Evolutionary conservation across 2,888 invertebrate genomes (phyloP).

Genomic region (Papilio protenor): DNA sequence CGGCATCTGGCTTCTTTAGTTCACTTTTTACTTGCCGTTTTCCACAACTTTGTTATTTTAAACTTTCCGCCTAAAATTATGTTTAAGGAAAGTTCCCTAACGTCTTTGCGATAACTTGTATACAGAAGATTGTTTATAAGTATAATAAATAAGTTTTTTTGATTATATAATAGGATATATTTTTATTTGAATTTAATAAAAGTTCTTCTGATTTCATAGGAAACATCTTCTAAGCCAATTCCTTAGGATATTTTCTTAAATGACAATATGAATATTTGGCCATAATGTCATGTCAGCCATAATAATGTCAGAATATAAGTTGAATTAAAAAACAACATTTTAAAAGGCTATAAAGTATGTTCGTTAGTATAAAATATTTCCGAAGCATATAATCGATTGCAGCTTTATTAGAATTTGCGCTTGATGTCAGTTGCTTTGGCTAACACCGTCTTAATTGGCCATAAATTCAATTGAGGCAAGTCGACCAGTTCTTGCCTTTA

Average conservation of each 20-base stretch:
- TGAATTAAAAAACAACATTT: not conserved
- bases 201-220: not conserved
- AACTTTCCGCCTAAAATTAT: constrained; percentile 67
- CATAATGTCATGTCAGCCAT: not conserved
- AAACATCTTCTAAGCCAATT: too few species aligned
- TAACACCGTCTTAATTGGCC: constrained; percentile 82
- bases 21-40: constrained; percentile 73
- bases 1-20: constrained; percentile 79
- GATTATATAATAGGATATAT: not conserved
- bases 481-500: constrained; percentile 68
- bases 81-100: constrained; percentile 52
- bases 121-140: not conserved
- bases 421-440: constrained; percentile 78
- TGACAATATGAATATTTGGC: not conserved
- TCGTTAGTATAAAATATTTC: constrained; percentile 42
- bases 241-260: too few species aligned
- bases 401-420: constrained; percentile 59
- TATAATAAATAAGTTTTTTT: not conserved
- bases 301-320: not conserved
- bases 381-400: constrained; percentile 34
- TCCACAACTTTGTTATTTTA: constrained; percentile 75
- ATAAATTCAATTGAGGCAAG: constrained; percentile 77
- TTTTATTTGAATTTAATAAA: not conserved
- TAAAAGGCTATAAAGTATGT: constrained; percentile 36
- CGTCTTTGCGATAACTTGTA: constrained; percentile 31